These are phyloP conservation scores for Tympanuchus pallidicinctus DNA, from an alignment of 2,113 vertebrate genomes.

Conservation along the genomic window DNA sequence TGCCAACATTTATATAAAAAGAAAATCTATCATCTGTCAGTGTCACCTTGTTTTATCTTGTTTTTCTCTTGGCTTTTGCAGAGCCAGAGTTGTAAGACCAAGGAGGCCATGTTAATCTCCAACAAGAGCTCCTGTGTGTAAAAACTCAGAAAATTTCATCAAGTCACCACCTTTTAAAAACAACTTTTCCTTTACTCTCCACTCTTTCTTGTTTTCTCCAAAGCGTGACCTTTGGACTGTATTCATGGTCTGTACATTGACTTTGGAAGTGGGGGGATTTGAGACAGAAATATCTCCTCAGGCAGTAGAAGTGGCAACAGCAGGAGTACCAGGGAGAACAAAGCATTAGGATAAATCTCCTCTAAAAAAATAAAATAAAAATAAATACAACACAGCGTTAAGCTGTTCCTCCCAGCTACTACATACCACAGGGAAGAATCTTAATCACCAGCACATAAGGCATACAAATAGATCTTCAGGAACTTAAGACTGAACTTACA, in stretches of 20 bases:
- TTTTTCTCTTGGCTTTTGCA: not conserved
- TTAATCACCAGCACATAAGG: not conserved
- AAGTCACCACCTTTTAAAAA: not conserved
- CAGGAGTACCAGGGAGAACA: slow-evolving; percentile 49
- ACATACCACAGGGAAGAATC: not conserved
- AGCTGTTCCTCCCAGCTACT: slow-evolving; percentile 11
- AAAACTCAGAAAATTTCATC: slow-evolving; percentile 3
- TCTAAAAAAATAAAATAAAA: not conserved
- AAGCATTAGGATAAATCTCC: slow-evolving; percentile 32
- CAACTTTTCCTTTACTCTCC: slow-evolving; percentile 12
- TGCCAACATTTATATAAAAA: not conserved
- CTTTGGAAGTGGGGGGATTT: slow-evolving; percentile 33
- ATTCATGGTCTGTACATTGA: not conserved
- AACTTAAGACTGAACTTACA: not conserved
- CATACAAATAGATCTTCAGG: not conserved
- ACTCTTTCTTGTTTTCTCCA: not conserved
- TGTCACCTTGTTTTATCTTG: not conserved
- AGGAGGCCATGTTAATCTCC: not conserved
- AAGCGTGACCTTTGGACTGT: slow-evolving; percentile 22
- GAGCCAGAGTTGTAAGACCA: not conserved
- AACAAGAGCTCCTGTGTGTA: not conserved
- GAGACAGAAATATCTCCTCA: slow-evolving; percentile 57
- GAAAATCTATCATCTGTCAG: not conserved
- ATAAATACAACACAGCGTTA: not conserved
- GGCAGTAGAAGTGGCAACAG: slow-evolving; percentile 60